Conservation (phyloP, 2,888 invertebrate genomes). For the Baccha elongata region DNA sequence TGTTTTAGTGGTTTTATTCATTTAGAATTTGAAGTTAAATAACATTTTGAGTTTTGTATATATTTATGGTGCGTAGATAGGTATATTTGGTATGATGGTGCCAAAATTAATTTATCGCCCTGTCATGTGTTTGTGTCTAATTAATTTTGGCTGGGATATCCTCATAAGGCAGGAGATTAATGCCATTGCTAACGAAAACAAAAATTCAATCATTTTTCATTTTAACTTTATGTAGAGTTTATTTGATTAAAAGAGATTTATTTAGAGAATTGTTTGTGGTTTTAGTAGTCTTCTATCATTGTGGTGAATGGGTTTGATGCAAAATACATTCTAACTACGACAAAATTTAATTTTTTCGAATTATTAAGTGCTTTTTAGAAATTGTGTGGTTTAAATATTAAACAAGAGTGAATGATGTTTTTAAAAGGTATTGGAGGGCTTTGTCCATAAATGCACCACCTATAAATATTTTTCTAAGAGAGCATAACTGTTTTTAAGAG, state of each 20-base stretch:
- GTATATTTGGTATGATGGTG: conserved; percentile 37
- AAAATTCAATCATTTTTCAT: conserved; percentile 34
- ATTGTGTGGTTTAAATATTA: conserved; percentile 2
- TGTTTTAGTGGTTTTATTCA: conserved; percentile 59
- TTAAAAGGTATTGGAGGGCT: too few species aligned
- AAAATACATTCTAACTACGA: not conserved
- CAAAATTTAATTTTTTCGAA: conserved; percentile 3
- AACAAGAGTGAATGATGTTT: not conserved
- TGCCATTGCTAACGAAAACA: not conserved
- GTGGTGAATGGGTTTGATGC: conserved; percentile 1
- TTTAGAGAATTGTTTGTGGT: conserved; percentile 20
- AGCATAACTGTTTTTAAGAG: too few species aligned
- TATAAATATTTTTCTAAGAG: too few species aligned
- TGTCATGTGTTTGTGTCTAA: conserved; percentile 58
- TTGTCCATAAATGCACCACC: too few species aligned
- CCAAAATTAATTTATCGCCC: conserved; percentile 65
- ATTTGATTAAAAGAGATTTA: conserved; percentile 26
- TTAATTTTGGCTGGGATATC: conserved; percentile 53
- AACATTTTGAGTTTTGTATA: conserved; percentile 36
- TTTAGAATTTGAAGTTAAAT: conserved; percentile 67
- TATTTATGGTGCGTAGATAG: not conserved
- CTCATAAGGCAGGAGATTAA: conserved; percentile 23
- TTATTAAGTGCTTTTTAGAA: not conserved
- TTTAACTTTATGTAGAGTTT: conserved; percentile 13
- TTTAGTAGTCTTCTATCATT: not conserved